A percentile compares a stretch with the other conserved stretches of the same genome.
phyloP scores from a whole-genome alignment of 2,113 vertebrate genomes.

The Pogonocichla stellata region DNA sequence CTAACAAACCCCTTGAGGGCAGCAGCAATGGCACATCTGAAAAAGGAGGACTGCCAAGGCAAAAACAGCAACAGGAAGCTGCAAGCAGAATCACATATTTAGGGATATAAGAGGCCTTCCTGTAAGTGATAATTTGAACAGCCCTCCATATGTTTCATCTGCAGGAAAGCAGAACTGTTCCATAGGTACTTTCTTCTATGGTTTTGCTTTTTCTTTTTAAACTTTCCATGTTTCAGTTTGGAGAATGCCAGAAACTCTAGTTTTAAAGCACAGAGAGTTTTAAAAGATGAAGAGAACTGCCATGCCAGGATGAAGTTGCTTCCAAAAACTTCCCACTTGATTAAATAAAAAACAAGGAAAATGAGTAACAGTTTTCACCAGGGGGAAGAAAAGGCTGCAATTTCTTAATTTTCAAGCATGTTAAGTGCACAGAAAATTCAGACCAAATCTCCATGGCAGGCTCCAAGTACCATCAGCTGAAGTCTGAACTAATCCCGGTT shows the following conservation, averaged over 20 bases:
- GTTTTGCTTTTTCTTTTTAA: neutral
- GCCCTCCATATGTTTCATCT: neutral
- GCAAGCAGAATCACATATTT: neutral
- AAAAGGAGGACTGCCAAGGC: neutral
- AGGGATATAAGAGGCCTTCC: neutral
- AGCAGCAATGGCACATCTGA: neutral
- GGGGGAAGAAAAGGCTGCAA: neutral
- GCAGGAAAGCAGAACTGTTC: conserved; percentile 8
- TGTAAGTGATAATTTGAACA: neutral
- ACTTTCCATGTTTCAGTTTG: neutral
- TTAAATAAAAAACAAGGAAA: neutral
- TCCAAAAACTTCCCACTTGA: neutral
- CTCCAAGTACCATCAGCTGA: neutral
- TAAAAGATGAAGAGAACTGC: neutral
- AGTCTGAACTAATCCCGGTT: neutral
- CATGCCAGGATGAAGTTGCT: neutral
- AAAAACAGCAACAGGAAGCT: neutral
- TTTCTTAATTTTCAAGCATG: neutral
- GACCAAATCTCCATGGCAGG: neutral
- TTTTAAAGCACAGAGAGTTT: neutral
- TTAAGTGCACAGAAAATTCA: neutral
- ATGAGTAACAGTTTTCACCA: neutral
- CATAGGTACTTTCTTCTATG: neutral
- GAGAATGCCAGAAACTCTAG: neutral
- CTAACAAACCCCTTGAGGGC: neutral